Percentiles rank a stretch among this genome's conserved stretches.
Conservation (phyloP, 2,113 vertebrate genomes). For the Erythrocercus mccallii region DNA sequence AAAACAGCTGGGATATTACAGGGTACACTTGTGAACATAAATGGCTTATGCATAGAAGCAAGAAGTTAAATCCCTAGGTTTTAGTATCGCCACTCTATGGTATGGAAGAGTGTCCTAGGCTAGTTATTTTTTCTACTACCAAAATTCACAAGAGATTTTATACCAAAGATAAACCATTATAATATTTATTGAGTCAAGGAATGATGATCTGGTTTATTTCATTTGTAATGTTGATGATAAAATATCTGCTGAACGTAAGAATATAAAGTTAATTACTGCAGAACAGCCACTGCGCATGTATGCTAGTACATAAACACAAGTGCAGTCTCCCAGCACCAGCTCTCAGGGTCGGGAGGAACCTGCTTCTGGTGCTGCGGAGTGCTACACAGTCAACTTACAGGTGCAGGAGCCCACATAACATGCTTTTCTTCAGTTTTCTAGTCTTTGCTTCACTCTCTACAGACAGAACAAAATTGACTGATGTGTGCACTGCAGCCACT, state of each 20-base stretch:
- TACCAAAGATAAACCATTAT: not conserved
- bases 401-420: not conserved
- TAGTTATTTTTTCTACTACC: not conserved
- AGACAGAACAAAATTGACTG: not conserved
- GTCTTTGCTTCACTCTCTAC: not conserved
- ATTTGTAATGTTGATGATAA: not conserved
- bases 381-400: not conserved
- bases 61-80: not conserved
- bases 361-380: not conserved
- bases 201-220: not conserved
- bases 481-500: not conserved
- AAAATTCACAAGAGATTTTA: not conserved
- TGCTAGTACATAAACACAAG: not conserved
- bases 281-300: not conserved
- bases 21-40: conserved; percentile 61
- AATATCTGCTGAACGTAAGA: not conserved
- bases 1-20: conserved; percentile 88
- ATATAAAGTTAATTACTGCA: not conserved
- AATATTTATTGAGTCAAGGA: not conserved
- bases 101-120: not conserved
- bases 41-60: not conserved
- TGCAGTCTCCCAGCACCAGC: not conserved
- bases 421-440: not conserved
- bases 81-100: rapidly evolving
- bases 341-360: not conserved